These are phyloP conservation scores for Villa cingulata DNA, from an alignment of 2,888 invertebrate genomes.

Conservation along the genomic window DNA sequence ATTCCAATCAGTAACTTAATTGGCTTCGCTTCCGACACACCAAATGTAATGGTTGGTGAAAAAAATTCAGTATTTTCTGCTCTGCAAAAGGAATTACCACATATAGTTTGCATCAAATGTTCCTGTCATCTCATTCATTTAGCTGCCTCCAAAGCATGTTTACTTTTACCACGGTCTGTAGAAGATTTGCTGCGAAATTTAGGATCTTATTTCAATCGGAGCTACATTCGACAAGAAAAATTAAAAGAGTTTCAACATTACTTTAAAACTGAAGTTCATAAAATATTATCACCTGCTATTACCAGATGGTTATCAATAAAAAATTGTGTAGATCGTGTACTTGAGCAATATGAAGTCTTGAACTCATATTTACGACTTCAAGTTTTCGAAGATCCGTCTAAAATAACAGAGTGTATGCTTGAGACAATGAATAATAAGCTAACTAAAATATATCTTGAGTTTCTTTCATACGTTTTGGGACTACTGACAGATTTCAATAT, in stretches of 20 bases:
- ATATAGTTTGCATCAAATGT: too few relatives aligned
- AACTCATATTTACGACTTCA: background rate
- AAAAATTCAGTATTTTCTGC: too few relatives aligned
- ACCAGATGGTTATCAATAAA: constrained; percentile 1
- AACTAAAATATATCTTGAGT: constrained; percentile 1
- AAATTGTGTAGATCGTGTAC: background rate
- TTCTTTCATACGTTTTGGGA: background rate
- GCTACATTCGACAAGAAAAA: too few relatives aligned
- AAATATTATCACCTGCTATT: too few relatives aligned
- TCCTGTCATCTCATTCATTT: too few relatives aligned
- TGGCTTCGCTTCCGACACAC: background rate
- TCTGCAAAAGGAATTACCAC: too few relatives aligned
- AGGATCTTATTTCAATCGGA: too few relatives aligned
- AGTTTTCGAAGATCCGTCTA: constrained; percentile 1
- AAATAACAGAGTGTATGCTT: background rate
- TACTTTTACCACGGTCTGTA: too few relatives aligned
- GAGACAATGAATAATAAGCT: background rate
- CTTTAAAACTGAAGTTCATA: too few relatives aligned
- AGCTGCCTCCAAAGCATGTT: too few relatives aligned
- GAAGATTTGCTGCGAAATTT: too few relatives aligned
- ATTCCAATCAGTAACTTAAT: background rate
- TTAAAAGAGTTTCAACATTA: too few relatives aligned
- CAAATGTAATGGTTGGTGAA: background rate
- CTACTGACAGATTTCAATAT: constrained; percentile 1
- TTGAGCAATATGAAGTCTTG: background rate